Evolutionary conservation across 1,140 invertebrate genomes (phyloP), one percentile per base, ranked within the genome.

Genomic region (Hydropsyche tenuis): DNA sequence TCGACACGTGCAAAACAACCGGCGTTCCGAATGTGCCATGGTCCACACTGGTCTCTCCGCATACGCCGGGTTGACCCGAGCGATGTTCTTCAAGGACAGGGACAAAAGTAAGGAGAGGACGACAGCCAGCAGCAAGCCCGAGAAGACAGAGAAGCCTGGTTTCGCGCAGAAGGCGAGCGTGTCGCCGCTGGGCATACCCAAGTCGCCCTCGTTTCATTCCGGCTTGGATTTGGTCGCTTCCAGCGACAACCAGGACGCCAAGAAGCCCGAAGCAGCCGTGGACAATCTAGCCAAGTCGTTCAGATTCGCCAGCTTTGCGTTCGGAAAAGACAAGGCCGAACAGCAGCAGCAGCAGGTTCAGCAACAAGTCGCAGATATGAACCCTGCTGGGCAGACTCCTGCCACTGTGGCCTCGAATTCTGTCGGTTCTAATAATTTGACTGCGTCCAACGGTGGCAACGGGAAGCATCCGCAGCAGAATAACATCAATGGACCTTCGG

Each of bases 121-220:
- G 2, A 42, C 6, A 30, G 22, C 48, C 16, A 70, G 22, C 51
- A 70, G 51, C 27, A n/a, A 18, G 37, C 20, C 63, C 23, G 11
- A 16, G 16, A n/a, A n/a, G 11, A 43, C 65, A 72, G 66, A 70
- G 64, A 75, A 80, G 80, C 80, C 82, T 80, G 82, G 87, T 76
- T 85, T 86, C 64, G 84, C 87, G 78, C 86, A 86, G 78, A 85
- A 84, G 78, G 81, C 81, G 77, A 81, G 80, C 78, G 82, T 85
- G 78, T 86, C 86, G 77, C 85, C 86, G 65, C 83, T 90, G 79
- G 91, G 91, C 63, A 89, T 93, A 79, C 93, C 92, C 64, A 94
- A 94, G 82, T 93, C 92, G 76, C 93, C 93, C 42, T 93, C 92
- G 79, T 94, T 93, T 82, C 92, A 94, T 80, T 92, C 92, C 81